A percentile compares a stretch with the other conserved stretches of the same genome.
Evolutionary conservation across 2,797 vertebrate genomes (phyloP).

Genomic region (Staurois parvus): DNA sequence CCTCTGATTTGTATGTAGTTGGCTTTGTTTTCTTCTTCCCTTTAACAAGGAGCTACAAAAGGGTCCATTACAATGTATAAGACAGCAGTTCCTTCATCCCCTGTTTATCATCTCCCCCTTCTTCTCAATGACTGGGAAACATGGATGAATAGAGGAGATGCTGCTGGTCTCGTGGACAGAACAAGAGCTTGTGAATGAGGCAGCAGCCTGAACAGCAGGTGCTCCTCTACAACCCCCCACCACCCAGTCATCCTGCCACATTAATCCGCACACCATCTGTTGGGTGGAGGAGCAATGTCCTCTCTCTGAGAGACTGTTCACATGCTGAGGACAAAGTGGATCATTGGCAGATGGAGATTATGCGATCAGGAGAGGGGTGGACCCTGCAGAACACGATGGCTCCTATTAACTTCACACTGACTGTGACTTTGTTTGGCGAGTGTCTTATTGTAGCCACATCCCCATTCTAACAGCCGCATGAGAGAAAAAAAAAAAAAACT

Average conservation of each 20-base stretch:
- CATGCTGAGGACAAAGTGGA: slow-evolving; percentile 43
- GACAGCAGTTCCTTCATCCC: slow-evolving; percentile 31
- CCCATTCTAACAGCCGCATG: slow-evolving; percentile 20
- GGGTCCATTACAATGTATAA: not conserved
- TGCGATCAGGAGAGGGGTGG: slow-evolving; percentile 37
- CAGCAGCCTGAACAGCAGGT: slow-evolving; percentile 56
- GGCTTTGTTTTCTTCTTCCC: slow-evolving; percentile 32
- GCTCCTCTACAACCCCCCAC: slow-evolving; percentile 25
- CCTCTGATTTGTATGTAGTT: slow-evolving; percentile 22
- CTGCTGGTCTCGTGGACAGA: slow-evolving; percentile 54
- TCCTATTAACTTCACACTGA: slow-evolving; percentile 42
- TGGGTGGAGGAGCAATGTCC: slow-evolving; percentile 32
- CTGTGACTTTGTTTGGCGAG: slow-evolving; percentile 26
- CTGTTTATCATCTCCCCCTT: slow-evolving; percentile 19
- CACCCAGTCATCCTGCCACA: slow-evolving; percentile 22
- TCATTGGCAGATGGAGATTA: slow-evolving; percentile 61
- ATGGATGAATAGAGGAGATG: slow-evolving; percentile 40
- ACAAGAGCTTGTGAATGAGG: slow-evolving; percentile 59
- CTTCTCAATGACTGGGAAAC: slow-evolving; percentile 38
- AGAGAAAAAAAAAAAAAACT: slow-evolving; percentile 31
- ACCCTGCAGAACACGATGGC: slow-evolving; percentile 4
- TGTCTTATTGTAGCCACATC: slow-evolving; percentile 21
- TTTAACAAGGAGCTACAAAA: slow-evolving; percentile 36
- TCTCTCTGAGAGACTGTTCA: slow-evolving; percentile 17
- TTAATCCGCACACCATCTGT: slow-evolving; percentile 57